Evolutionary conservation across 2,888 invertebrate species (phyloP).

Genomic region (Cylindroiulus punctatus): DNA sequence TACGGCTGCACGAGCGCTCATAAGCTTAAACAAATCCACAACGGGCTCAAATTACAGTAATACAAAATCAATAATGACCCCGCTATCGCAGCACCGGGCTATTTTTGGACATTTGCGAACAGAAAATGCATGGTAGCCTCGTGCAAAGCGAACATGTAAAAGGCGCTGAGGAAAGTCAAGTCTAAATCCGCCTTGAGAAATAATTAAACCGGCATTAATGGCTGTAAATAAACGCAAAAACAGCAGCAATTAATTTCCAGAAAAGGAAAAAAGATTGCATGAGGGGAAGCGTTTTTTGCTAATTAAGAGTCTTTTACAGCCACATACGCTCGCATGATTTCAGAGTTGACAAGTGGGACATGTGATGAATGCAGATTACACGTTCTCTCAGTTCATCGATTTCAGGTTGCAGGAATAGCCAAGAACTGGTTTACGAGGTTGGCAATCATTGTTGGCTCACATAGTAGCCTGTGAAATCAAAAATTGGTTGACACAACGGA

Average conservation of each 20-base stretch:
- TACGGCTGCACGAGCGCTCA: background rate
- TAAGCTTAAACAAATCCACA: slow-evolving; percentile 35
- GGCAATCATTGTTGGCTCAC: background rate
- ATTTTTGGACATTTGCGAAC: background rate
- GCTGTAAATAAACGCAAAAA: background rate
- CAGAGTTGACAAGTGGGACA: slow-evolving; percentile 28
- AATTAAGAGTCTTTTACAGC: slow-evolving; percentile 30
- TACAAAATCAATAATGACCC: slow-evolving; percentile 24
- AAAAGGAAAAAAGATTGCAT: background rate
- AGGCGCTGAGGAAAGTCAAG: background rate
- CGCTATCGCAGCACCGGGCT: background rate
- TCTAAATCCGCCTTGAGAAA: slow-evolving; percentile 15
- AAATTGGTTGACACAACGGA: background rate
- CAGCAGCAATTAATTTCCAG: slow-evolving; percentile 16
- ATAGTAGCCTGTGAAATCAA: background rate
- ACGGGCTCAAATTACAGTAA: slow-evolving; percentile 1
- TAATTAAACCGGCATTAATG: slow-evolving; percentile 35
- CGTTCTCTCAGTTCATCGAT: slow-evolving; percentile 33
- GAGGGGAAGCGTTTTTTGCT: slow-evolving; percentile 27
- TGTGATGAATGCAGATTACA: slow-evolving; percentile 45
- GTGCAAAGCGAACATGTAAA: background rate
- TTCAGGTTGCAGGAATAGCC: background rate
- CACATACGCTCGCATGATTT: background rate
- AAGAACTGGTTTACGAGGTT: background rate
- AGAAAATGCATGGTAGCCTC: too few species aligned